phyloP scores from a whole-genome alignment of 1,140 invertebrate species.

The Helicoverpa zea region DNA sequence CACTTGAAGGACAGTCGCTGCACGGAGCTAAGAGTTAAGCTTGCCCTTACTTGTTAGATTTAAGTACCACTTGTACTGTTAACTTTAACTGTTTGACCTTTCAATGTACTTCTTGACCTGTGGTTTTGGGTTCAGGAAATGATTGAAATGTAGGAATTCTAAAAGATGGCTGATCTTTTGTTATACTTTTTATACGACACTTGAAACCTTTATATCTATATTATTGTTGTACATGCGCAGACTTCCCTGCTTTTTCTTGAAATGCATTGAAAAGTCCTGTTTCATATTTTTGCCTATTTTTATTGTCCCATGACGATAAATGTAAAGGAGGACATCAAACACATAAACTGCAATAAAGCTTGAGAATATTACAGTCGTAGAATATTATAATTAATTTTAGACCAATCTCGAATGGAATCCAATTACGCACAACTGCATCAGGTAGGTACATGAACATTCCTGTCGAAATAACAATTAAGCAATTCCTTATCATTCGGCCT shows the following conservation, averaged over 20 bases:
- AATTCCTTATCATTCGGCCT: slow-evolving; percentile 71
- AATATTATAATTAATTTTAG: neutral
- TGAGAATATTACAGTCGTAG: no score
- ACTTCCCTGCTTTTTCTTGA: no score
- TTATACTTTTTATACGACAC: no score
- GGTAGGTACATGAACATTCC: slow-evolving; percentile 64
- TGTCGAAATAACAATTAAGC: slow-evolving; percentile 77
- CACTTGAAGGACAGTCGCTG: slow-evolving; percentile 1
- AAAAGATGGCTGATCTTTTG: neutral
- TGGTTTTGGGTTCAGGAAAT: neutral
- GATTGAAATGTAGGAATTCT: neutral
- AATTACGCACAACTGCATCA: slow-evolving; percentile 38
- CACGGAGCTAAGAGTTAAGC: neutral
- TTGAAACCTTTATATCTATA: no score
- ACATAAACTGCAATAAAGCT: no score
- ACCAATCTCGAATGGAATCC: slow-evolving; percentile 47
- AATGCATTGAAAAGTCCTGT: no score
- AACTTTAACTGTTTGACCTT: slow-evolving; percentile 20
- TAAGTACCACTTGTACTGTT: slow-evolving; percentile 1
- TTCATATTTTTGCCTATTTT: no score
- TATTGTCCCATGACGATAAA: no score
- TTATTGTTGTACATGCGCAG: no score
- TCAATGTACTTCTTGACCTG: neutral
- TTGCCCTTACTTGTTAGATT: slow-evolving; percentile 26
- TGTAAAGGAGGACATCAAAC: no score